Percentiles rank a stretch among this genome's conserved stretches.
Evolutionary conservation across 2,797 vertebrate species (phyloP).

Genomic region (Morus bassanus): DNA sequence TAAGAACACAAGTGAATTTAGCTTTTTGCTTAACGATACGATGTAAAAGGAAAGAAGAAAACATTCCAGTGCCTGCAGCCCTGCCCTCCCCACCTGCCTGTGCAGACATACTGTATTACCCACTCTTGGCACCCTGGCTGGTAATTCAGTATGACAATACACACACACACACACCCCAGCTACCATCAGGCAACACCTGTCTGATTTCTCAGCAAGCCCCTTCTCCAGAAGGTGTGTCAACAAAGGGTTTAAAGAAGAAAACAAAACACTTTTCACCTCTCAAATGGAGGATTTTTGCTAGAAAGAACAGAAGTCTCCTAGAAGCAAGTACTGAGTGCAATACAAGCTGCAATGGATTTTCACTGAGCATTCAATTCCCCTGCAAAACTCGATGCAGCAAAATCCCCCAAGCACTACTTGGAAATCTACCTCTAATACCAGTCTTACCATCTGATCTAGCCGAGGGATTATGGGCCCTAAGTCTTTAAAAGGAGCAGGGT

Average conservation of each 20-base stretch:
- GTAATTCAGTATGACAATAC: conserved; percentile 77
- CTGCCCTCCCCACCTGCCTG: conserved; percentile 79
- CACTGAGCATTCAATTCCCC: not conserved
- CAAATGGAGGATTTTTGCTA: not conserved
- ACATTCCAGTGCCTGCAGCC: conserved; percentile 77
- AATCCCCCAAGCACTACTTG: not conserved
- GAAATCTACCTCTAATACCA: not conserved
- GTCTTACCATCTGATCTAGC: not conserved
- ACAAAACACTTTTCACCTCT: not conserved
- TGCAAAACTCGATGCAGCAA: not conserved
- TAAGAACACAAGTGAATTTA: conserved; percentile 80
- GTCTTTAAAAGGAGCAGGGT: conserved; percentile 19
- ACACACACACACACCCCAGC: conserved; percentile 60
- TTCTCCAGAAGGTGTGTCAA: conserved; percentile 43
- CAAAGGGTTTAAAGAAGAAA: conserved; percentile 17
- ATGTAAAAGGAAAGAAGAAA: conserved; percentile 66
- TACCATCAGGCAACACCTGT: conserved; percentile 73
- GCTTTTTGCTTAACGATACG: conserved; percentile 82
- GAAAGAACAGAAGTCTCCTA: not conserved
- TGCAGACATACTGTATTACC: conserved; percentile 81
- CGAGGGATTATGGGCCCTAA: not conserved
- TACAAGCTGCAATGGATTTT: not conserved
- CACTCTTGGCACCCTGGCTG: conserved; percentile 76
- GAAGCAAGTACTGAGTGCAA: not conserved
- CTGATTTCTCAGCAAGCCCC: conserved; percentile 40